These are phyloP conservation scores for Ovibos moschatus DNA, from an alignment of 2,113 vertebrate species.

Conservation along the genomic window DNA sequence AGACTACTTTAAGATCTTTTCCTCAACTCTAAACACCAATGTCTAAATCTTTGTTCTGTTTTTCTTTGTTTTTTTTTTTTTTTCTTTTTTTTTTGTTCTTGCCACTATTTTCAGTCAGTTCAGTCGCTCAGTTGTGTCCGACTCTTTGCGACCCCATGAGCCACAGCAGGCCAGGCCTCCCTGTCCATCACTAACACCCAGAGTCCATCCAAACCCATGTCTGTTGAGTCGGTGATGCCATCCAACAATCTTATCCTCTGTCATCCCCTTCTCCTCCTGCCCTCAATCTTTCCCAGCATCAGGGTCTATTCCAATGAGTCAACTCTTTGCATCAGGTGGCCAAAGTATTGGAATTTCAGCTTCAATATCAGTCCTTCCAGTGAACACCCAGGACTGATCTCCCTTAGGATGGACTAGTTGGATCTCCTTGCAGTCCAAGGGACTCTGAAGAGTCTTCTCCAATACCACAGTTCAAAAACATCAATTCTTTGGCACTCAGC, in stretches of 20 bases:
- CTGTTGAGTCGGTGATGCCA: background rate
- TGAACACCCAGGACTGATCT: background rate
- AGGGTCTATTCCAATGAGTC: background rate
- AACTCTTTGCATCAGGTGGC: background rate
- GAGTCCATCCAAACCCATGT: background rate
- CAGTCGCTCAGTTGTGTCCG: background rate
- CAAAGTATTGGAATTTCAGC: background rate
- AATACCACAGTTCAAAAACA: background rate
- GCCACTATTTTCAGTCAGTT: background rate
- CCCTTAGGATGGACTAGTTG: background rate
- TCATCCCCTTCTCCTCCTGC: background rate
- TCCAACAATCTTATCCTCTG: background rate
- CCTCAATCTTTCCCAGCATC: background rate
- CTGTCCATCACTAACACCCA: background rate
- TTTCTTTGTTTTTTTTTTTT: background rate
- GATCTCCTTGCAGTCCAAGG: background rate
- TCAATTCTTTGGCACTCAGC: accelerated
- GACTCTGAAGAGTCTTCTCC: background rate
- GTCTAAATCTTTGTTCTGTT: background rate
- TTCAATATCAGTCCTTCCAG: background rate
- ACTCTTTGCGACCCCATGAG: background rate
- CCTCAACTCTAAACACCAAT: background rate
- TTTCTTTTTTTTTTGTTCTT: background rate
- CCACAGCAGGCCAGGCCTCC: accelerated
- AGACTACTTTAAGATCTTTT: background rate